Conservation (phyloP, 2,113 vertebrate species). For the Bucco capensis region DNA sequence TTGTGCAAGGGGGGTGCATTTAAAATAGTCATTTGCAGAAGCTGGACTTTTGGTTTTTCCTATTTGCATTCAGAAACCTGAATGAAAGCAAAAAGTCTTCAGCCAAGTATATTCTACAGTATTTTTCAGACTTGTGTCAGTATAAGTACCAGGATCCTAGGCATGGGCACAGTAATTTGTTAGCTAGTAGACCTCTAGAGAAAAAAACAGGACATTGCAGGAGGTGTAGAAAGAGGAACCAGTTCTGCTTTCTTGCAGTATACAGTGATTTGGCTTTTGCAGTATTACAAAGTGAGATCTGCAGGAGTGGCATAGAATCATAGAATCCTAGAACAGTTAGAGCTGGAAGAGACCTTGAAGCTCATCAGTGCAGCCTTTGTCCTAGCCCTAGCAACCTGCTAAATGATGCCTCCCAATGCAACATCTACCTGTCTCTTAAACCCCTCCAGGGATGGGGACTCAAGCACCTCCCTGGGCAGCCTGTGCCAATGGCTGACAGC, state of each 20-base stretch:
- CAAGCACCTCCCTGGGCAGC: no score
- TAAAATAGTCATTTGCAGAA: constrained; percentile 38
- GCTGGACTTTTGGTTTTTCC: background rate
- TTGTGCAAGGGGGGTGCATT: background rate
- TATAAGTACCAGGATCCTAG: background rate
- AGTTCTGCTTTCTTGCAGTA: background rate
- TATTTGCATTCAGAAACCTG: constrained; percentile 19
- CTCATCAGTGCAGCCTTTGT: no score
- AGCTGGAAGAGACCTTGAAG: no score
- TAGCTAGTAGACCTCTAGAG: constrained; percentile 5
- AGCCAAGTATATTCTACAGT: background rate
- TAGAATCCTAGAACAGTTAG: no score
- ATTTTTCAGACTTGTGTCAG: background rate
- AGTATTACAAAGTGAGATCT: background rate
- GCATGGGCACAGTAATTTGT: background rate
- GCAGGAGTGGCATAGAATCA: background rate
- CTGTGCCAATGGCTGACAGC: no score
- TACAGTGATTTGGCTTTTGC: background rate
- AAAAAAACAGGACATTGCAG: background rate
- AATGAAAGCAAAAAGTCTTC: background rate
- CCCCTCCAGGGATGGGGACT: no score
- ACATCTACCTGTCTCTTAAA: no score
- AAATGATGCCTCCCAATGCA: no score
- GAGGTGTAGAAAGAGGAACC: background rate
- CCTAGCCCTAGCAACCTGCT: no score